A percentile compares a stretch with the other conserved stretches of the same genome.
These are phyloP conservation scores for Entelurus aequoreus DNA, from an alignment of 2,113 vertebrate species.

Conservation along the genomic window DNA sequence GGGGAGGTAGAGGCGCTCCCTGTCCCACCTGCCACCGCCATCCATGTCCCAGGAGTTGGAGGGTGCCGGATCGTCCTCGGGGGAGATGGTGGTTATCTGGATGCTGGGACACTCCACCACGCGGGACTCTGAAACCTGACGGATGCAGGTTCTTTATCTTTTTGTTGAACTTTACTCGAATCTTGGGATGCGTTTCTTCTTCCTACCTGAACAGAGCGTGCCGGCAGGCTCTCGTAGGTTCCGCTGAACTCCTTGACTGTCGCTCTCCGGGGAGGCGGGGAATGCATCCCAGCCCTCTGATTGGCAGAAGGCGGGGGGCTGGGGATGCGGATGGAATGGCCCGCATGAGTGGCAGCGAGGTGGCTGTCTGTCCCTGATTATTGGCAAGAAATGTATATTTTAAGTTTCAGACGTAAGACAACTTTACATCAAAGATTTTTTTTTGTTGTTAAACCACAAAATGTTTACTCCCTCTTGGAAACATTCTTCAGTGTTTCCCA, in stretches of 20 bases:
- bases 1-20: slow-evolving; percentile 80
- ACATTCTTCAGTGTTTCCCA: no score
- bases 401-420: not conserved
- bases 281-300: slow-evolving; percentile 86
- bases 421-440: not conserved
- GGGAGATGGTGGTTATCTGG: slow-evolving; percentile 91
- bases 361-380: slow-evolving; percentile 52
- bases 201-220: slow-evolving; percentile 81
- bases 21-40: slow-evolving; percentile 72
- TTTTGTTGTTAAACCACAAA: not conserved
- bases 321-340: slow-evolving; percentile 70
- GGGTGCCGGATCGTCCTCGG: slow-evolving; percentile 66
- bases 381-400: not conserved
- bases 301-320: slow-evolving; percentile 50
- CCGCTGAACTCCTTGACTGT: slow-evolving; percentile 76
- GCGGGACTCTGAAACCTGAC: slow-evolving; percentile 72
- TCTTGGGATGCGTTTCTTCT: not conserved
- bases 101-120: slow-evolving; percentile 90
- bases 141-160: not conserved
- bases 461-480: slow-evolving; percentile 5
- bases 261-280: slow-evolving; percentile 82
- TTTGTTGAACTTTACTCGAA: not conserved
- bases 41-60: slow-evolving; percentile 73
- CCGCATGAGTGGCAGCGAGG: slow-evolving; percentile 54
- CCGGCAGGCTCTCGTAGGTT: slow-evolving; percentile 86